phyloP scores from a whole-genome alignment of 2,113 vertebrate genomes.

The Rhombomys opimus region DNA sequence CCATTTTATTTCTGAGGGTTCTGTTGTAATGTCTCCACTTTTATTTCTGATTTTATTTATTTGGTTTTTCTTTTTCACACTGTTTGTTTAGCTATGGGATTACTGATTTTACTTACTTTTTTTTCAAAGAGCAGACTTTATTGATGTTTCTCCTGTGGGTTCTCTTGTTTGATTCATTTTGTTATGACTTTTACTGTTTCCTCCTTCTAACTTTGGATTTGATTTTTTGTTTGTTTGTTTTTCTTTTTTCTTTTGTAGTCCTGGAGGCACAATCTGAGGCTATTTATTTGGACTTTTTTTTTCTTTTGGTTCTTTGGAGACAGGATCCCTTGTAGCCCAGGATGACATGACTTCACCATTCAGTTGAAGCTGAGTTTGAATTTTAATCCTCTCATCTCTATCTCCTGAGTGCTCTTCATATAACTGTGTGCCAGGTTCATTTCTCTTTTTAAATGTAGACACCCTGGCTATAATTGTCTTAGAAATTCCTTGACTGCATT shows the following conservation, averaged over 20 bases:
- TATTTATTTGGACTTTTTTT: not conserved
- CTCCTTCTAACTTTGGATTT: not conserved
- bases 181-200: slow-evolving; percentile 18
- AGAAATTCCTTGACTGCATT: not conserved
- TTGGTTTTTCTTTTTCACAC: not conserved
- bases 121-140: slow-evolving; percentile 33
- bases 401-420: not conserved
- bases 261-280: not conserved
- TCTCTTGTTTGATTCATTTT: slow-evolving; percentile 35
- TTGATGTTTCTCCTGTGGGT: not conserved
- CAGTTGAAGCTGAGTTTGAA: not conserved
- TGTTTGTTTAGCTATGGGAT: not conserved
- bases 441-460: not conserved
- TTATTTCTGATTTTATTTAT: slow-evolving; percentile 32
- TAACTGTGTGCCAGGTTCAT: not conserved
- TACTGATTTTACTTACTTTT: slow-evolving; percentile 25
- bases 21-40: not conserved
- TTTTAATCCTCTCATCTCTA: not conserved
- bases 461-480: not conserved
- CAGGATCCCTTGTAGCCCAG: not conserved
- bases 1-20: not conserved
- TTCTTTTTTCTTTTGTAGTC: not conserved
- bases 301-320: not conserved
- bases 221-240: not conserved
- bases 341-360: not conserved